Base-by-base conservation (phyloP, 2,797 vertebrate species). In the Alfaro cultratus region DNA sequence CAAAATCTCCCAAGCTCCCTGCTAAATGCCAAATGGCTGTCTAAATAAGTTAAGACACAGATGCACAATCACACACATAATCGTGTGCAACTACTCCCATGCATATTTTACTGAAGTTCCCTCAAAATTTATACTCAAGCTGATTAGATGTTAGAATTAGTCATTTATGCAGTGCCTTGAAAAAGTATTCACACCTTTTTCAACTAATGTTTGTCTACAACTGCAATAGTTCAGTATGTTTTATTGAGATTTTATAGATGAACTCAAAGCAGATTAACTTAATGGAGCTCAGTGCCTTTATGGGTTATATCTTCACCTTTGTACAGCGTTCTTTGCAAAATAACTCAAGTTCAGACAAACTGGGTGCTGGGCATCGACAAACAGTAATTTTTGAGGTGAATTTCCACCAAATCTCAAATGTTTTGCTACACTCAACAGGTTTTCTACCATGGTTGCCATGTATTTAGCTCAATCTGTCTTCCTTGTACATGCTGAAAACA, bases 31-130 rank as follows among this genome's bases (percentile, higher is more conserved):
- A 90, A 88, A 83, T 29, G 80, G 74, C 86, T 83, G 79, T 76
- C 82, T 87, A 83, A 83, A 89, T 90, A 89, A 93, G 88, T 87
- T 89, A 77, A 86, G 81, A 90, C 83, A 87, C 79, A 82, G 86
- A 87, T 75, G 79, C 80, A 75, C 75, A 78, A 83, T 86, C 83
- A 76, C 85, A 71, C 46, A 39, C 73, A 71, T 80, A 89, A 87
- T 86, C 80, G 85, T 83, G 78, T 41, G 47, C 82, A 84, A 76
- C 73, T 81, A 78, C 79, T 85, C 86, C 75, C 49, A 51, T 21
- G 43, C 46, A 16, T 81, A 70, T 90, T 86, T 86, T 75, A 79
- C 74, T 71, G 75, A 80, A 77, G 79, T 78, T 83, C 81, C 83
- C 85, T 31, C 81, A 78, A 80, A 67, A 80, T 62, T 80, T 83